phyloP scores from a whole-genome alignment of 1,140 invertebrate genomes.

The Thaumatotibia leucotreta region DNA sequence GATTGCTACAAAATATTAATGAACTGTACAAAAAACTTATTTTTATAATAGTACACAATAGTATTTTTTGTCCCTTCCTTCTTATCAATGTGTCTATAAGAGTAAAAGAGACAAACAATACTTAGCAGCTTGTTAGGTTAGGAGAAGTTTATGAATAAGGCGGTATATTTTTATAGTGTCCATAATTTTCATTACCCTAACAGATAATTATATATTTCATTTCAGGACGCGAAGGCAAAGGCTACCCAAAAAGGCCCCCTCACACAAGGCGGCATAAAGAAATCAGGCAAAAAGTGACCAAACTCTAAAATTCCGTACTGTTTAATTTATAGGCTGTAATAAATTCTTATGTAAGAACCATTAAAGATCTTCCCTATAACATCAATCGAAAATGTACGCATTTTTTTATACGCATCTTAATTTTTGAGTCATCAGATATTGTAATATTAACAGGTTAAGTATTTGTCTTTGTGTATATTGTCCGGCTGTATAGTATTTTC shows the following conservation, averaged over 20 bases:
- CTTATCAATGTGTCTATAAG: too few species aligned
- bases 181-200: too few species aligned
- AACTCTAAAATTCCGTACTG: slow-evolving; percentile 22
- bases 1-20: too few species aligned
- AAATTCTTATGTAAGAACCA: slow-evolving; percentile 43
- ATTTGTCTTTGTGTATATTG: neutral
- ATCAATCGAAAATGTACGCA: slow-evolving; percentile 6
- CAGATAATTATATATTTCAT: too few species aligned
- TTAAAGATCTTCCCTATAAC: slow-evolving; percentile 27
- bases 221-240: slow-evolving; percentile 87
- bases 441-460: neutral
- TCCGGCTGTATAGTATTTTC: neutral
- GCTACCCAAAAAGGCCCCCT: slow-evolving; percentile 92
- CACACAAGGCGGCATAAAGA: slow-evolving; percentile 88
- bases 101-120: too few species aligned
- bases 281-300: slow-evolving; percentile 90
- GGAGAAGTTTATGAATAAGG: too few species aligned
- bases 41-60: too few species aligned
- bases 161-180: too few species aligned
- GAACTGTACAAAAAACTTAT: too few species aligned
- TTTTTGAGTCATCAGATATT: neutral
- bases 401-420: slow-evolving; percentile 15
- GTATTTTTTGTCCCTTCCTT: too few species aligned
- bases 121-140: too few species aligned
- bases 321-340: slow-evolving; percentile 41